Evolutionary conservation across 2,888 invertebrate genomes (phyloP).

Genomic region (Xestia c-nigrum): DNA sequence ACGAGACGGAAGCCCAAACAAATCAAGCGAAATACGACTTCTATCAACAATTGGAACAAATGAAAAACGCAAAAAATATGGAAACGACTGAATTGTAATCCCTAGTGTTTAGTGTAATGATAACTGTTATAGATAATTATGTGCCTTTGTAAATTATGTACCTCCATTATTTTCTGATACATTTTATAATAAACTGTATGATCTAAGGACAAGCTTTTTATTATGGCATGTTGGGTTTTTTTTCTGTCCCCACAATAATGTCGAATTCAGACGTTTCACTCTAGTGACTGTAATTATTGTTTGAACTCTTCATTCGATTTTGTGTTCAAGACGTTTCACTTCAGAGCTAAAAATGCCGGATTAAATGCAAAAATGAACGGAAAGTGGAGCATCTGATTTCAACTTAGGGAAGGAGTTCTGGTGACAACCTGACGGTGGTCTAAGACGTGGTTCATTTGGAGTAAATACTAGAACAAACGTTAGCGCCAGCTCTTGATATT

Average conservation of each 20-base stretch:
- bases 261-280: neutral
- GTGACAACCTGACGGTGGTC: neutral
- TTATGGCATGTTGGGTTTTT: constrained; percentile 8
- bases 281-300: neutral
- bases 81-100: constrained; percentile 94
- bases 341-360: neutral
- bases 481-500: neutral
- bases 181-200: constrained; percentile 61
- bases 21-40: constrained; percentile 92
- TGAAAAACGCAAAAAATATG: constrained; percentile 93
- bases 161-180: constrained; percentile 62
- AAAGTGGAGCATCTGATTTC: neutral
- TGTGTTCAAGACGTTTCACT: neutral
- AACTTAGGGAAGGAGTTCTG: neutral
- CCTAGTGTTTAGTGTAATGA: constrained; percentile 61
- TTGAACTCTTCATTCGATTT: neutral
- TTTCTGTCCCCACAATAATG: neutral
- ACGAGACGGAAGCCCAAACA: constrained; percentile 86
- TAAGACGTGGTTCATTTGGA: neutral
- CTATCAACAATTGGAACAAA: constrained; percentile 93
- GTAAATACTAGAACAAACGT: neutral
- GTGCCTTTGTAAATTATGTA: constrained; percentile 73
- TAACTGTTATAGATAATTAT: constrained; percentile 64
- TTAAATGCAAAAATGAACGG: neutral
- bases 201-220: constrained; percentile 28